A percentile compares a stretch with the other conserved stretches of the same genome.
Evolutionary conservation across 2,797 vertebrate genomes (phyloP).

Genomic region (Myotis findleyi): DNA sequence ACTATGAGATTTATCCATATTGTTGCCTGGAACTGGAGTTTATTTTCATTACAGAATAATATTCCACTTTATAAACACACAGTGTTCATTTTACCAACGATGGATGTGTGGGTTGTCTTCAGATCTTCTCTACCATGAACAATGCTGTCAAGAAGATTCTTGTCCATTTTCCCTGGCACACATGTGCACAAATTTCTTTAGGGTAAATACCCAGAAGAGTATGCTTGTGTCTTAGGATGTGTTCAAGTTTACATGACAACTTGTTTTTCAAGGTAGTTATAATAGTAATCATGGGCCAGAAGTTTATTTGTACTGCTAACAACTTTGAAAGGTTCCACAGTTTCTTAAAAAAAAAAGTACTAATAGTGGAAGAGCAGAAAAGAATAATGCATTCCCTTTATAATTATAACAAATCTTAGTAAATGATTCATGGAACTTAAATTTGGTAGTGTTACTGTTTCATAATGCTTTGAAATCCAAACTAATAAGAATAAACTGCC

Average conservation of each 20-base stretch:
- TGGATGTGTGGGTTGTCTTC: not conserved
- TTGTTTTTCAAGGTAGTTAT: not conserved
- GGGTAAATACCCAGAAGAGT: not conserved
- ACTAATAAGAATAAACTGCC: not conserved
- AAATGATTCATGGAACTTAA: constrained; percentile 6
- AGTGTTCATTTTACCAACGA: not conserved
- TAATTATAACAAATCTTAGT: not conserved
- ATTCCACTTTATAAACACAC: not conserved
- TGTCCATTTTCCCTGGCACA: fast-evolving
- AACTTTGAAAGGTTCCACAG: not conserved
- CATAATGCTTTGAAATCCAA: constrained; percentile 17
- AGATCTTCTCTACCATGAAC: not conserved
- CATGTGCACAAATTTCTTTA: not conserved
- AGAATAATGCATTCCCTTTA: not conserved
- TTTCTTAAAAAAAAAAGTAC: not conserved
- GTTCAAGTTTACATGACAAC: not conserved
- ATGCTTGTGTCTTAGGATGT: not conserved
- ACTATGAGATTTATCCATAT: not conserved
- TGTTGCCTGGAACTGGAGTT: not conserved
- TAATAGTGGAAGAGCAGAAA: not conserved
- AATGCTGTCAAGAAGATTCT: not conserved
- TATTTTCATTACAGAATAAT: not conserved
- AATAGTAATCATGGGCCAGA: not conserved
- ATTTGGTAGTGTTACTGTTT: not conserved
- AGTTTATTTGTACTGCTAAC: not conserved